phyloP scores from a whole-genome alignment of 2,888 invertebrate genomes.

The Dynastes hyllus region DNA sequence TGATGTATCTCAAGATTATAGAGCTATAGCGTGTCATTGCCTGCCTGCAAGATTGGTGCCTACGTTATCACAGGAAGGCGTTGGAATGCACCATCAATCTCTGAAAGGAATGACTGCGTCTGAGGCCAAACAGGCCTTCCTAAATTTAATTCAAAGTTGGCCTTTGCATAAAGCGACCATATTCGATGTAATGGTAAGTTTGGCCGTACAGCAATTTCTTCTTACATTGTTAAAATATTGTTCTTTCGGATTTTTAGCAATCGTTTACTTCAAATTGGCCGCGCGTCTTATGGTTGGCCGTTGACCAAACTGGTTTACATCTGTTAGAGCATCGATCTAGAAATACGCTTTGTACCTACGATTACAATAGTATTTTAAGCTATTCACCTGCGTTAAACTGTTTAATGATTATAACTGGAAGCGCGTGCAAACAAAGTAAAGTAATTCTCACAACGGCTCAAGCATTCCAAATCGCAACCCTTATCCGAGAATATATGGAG shows the following conservation, averaged over 20 bases:
- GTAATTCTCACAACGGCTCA: slow-evolving; percentile 93
- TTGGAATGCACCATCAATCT: slow-evolving; percentile 93
- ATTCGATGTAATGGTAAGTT: slow-evolving; percentile 91
- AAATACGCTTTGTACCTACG: slow-evolving; percentile 92
- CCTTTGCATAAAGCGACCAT: slow-evolving; percentile 94
- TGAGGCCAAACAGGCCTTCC: slow-evolving; percentile 93
- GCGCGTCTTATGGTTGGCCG: slow-evolving; percentile 91
- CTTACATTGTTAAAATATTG: background rate
- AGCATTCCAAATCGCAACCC: slow-evolving; percentile 94
- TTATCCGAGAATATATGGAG: slow-evolving; percentile 91
- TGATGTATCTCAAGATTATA: slow-evolving; percentile 74
- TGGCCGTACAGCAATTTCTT: background rate
- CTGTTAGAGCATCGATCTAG: slow-evolving; percentile 91
- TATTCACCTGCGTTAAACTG: slow-evolving; percentile 95
- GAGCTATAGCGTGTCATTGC: slow-evolving; percentile 84
- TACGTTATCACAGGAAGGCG: slow-evolving; percentile 85
- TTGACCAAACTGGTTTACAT: slow-evolving; percentile 94
- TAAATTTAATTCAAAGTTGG: slow-evolving; percentile 95
- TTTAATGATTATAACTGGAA: slow-evolving; percentile 93
- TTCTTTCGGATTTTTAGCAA: slow-evolving; percentile 77
- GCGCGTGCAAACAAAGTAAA: slow-evolving; percentile 91
- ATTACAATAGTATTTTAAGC: slow-evolving; percentile 90
- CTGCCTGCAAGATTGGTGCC: slow-evolving; percentile 89
- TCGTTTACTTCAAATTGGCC: slow-evolving; percentile 98
- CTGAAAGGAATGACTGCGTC: slow-evolving; percentile 89